Evolutionary conservation across 2,113 vertebrate species (phyloP).

Genomic region (Rhea americana): DNA sequence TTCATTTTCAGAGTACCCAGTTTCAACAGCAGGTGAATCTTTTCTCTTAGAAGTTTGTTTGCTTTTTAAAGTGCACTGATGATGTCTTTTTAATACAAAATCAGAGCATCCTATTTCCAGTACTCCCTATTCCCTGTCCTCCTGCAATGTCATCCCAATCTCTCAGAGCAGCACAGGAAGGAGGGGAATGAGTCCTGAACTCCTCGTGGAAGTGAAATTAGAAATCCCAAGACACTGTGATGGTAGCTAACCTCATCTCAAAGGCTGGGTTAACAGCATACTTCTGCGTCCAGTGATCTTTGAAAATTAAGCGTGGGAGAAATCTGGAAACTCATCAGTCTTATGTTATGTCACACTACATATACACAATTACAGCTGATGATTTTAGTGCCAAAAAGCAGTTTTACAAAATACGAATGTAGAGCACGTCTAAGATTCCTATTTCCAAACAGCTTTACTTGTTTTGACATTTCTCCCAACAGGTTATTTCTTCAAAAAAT

Average conservation of each 20-base stretch:
- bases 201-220: neutral
- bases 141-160: neutral
- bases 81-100: conserved; percentile 15
- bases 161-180: neutral
- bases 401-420: neutral
- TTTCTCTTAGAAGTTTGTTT: conserved; percentile 44
- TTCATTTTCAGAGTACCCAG: conserved; percentile 42
- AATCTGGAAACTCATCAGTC: fast-evolving
- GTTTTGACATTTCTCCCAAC: neutral
- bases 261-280: neutral
- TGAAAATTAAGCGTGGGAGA: neutral
- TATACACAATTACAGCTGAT: neutral
- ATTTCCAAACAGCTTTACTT: neutral
- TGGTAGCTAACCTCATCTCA: neutral
- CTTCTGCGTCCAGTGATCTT: neutral
- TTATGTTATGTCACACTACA: fast-evolving
- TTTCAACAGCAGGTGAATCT: conserved; percentile 28
- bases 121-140: neutral
- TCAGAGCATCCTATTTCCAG: neutral
- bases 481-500: neutral
- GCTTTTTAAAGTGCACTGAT: neutral
- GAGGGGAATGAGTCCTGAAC: neutral
- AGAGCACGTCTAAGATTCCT: neutral
- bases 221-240: neutral
- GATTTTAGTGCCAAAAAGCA: neutral